Evolutionary conservation across 1,140 invertebrate species (phyloP).

Genomic region (Apis laboriosa): DNA sequence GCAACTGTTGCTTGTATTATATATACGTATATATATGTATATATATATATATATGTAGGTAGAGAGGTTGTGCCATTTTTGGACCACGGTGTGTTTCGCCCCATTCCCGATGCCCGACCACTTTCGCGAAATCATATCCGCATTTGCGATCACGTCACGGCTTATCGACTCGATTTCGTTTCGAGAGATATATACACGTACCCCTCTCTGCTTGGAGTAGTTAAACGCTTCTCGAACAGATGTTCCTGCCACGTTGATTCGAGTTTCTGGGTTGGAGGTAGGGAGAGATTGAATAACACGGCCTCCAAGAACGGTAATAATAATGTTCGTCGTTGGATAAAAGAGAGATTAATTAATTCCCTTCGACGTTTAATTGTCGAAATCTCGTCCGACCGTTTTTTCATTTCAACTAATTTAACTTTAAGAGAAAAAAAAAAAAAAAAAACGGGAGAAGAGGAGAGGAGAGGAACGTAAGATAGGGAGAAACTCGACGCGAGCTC

Average conservation of each 20-base stretch:
- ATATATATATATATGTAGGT: no score
- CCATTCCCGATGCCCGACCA: slow-evolving; percentile 2
- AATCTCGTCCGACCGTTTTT: no score
- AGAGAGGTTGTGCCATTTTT: slow-evolving; percentile 46
- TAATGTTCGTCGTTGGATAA: no score
- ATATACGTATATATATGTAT: background rate
- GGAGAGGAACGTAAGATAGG: background rate
- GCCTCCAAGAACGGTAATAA: background rate
- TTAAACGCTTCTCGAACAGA: background rate
- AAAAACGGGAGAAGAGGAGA: no score
- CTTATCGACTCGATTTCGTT: slow-evolving; percentile 22
- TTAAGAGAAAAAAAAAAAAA: no score
- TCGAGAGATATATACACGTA: background rate
- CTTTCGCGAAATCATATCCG: slow-evolving; percentile 33
- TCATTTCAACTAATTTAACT: background rate
- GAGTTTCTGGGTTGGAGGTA: background rate
- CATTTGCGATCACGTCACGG: slow-evolving; percentile 20
- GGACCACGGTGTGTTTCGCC: slow-evolving; percentile 8
- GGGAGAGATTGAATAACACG: background rate
- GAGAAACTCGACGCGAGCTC: slow-evolving; percentile 2
- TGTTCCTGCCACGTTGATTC: background rate
- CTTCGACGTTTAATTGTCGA: no score
- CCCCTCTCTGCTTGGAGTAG: background rate
- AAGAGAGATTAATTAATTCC: background rate
- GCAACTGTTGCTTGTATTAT: background rate